These are phyloP conservation scores for Drosophila pegasa DNA, from an alignment of 2,888 invertebrate species.

Conservation along the genomic window DNA sequence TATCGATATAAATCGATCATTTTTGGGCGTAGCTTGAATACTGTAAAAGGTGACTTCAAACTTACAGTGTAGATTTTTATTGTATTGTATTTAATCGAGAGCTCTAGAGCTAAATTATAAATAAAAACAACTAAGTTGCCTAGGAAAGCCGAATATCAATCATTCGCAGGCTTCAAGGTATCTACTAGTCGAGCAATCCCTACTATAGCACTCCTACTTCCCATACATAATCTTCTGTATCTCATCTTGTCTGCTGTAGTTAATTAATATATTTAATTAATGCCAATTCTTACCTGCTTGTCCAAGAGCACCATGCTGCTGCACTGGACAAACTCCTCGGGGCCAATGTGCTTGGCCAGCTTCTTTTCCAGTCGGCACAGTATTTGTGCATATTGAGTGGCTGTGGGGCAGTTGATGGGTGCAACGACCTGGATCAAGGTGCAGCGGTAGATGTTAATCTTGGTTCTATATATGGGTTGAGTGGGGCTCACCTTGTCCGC, in stretches of 20 bases:
- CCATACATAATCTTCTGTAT: neutral
- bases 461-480: neutral
- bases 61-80: too few relatives aligned
- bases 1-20: too few relatives aligned
- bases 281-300: slow-evolving; percentile 82
- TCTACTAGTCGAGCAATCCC: too few relatives aligned
- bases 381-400: slow-evolving; percentile 85
- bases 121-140: too few relatives aligned
- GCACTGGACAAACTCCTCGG: slow-evolving; percentile 85
- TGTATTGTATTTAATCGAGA: too few relatives aligned
- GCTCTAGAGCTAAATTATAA: too few relatives aligned
- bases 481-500: slow-evolving; percentile 78
- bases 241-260: neutral
- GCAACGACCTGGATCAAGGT: slow-evolving; percentile 34
- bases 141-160: too few relatives aligned
- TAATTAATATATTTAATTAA: too few relatives aligned
- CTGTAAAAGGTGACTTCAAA: too few relatives aligned
- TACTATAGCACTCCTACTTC: too few relatives aligned
- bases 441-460: neutral
- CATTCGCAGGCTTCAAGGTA: too few relatives aligned
- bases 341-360: slow-evolving; percentile 84
- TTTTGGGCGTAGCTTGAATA: too few relatives aligned
- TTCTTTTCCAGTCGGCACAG: slow-evolving; percentile 84
- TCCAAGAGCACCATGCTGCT: slow-evolving; percentile 84
- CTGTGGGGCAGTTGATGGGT: slow-evolving; percentile 80